phyloP scores from a whole-genome alignment of 2,888 invertebrate genomes.

The Anaspis maculata region DNA sequence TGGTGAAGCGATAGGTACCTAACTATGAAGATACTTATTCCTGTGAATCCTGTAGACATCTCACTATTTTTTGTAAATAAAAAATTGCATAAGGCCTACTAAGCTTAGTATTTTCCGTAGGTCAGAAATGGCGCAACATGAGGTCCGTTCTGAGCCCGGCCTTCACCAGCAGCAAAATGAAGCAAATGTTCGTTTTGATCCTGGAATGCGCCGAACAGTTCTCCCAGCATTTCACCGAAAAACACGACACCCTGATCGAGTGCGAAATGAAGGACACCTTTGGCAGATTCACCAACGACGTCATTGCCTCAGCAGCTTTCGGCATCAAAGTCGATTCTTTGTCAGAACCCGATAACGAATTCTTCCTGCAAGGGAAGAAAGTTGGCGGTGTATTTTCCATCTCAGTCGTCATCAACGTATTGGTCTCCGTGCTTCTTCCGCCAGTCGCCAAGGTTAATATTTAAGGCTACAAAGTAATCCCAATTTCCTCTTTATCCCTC shows the following conservation, averaged over 20 bases:
- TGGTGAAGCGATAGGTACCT: too few relatives aligned
- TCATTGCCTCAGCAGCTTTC: conserved; percentile 48
- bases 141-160: conserved; percentile 38
- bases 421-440: conserved; percentile 3
- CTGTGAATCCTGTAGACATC: conserved; percentile 33
- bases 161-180: conserved; percentile 36
- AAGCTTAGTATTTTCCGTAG: conserved; percentile 39
- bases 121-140: conserved; percentile 36
- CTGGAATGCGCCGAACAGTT: conserved; percentile 18
- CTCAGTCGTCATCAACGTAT: background rate
- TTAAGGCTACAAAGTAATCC: conserved; percentile 21
- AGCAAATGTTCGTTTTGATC: conserved; percentile 38
- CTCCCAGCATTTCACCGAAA: conserved; percentile 21
- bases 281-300: conserved; percentile 44
- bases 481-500: conserved; percentile 32
- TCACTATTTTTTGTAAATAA: conserved; percentile 39
- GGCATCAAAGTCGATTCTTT: conserved; percentile 49
- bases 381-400: conserved; percentile 33
- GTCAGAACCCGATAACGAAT: conserved; percentile 45
- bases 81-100: too few relatives aligned
- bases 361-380: conserved; percentile 46
- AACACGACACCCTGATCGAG: conserved; percentile 25
- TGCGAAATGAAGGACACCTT: conserved; percentile 44
- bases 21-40: too few relatives aligned
- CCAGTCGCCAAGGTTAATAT: background rate